phyloP scores from a whole-genome alignment of 2,113 vertebrate species.

The Macquaria ambigua region DNA sequence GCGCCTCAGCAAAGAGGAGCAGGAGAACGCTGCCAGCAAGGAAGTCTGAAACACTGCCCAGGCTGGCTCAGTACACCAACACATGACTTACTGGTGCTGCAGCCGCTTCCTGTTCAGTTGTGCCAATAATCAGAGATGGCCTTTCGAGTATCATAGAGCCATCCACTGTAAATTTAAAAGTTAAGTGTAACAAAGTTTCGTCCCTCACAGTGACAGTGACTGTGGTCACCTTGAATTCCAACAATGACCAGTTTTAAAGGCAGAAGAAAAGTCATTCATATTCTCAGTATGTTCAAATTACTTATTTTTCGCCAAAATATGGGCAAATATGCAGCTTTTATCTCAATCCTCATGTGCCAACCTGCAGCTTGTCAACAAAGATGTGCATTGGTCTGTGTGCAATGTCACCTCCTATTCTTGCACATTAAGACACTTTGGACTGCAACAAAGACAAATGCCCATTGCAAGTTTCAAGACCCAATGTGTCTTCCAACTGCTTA shows the following conservation, averaged over 20 bases:
- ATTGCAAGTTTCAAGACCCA: neutral
- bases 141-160: neutral
- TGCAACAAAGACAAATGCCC: neutral
- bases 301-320: neutral
- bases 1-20: neutral
- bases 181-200: neutral
- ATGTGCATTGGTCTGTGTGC: neutral
- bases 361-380: too few relatives aligned
- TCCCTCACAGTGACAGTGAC: neutral
- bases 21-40: neutral
- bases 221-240: neutral
- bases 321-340: neutral
- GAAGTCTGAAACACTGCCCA: neutral
- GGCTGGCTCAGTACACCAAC: neutral
- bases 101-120: neutral
- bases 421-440: neutral
- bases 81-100: neutral
- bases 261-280: neutral
- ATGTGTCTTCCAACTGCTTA: neutral
- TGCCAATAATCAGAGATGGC: neutral
- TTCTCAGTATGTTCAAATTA: neutral
- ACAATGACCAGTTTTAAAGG: neutral
- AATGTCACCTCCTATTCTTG: neutral
- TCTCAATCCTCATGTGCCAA: neutral
- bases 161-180: neutral